Evolutionary conservation across 2,113 vertebrate species (phyloP).

Genomic region (Dasypus novemcinctus): DNA sequence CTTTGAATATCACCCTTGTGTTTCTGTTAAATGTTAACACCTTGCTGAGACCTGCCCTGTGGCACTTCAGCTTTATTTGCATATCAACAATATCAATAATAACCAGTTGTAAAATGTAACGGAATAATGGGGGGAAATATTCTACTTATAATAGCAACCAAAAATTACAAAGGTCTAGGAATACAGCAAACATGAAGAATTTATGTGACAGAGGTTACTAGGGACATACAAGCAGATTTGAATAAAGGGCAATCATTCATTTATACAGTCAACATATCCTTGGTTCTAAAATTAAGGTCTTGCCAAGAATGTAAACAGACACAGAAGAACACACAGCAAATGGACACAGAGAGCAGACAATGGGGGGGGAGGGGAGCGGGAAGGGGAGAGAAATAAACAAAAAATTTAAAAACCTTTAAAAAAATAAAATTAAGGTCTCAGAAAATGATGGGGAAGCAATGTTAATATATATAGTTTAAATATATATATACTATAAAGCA

Average conservation of each 20-base stretch:
- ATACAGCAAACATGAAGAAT: background rate
- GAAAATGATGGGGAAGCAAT: background rate
- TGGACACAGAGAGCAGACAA: no score
- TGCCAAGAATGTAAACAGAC: no score
- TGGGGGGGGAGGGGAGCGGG: no score
- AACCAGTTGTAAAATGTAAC: constrained; percentile 6
- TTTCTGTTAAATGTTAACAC: background rate
- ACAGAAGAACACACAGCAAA: no score
- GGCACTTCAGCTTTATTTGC: background rate
- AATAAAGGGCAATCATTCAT: background rate
- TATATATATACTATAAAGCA: background rate
- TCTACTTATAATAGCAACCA: background rate
- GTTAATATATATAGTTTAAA: background rate
- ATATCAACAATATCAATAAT: background rate
- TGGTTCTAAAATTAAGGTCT: background rate
- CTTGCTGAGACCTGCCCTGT: background rate
- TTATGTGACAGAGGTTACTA: background rate
- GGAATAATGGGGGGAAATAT: background rate
- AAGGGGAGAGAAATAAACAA: no score
- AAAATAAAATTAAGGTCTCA: no score
- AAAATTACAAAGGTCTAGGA: background rate
- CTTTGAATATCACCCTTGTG: background rate
- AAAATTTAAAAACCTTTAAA: no score
- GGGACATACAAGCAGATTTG: background rate
- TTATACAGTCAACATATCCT: background rate